These are phyloP conservation scores for Phlogophora meticulosa DNA, from an alignment of 2,888 invertebrate species.

Conservation along the genomic window DNA sequence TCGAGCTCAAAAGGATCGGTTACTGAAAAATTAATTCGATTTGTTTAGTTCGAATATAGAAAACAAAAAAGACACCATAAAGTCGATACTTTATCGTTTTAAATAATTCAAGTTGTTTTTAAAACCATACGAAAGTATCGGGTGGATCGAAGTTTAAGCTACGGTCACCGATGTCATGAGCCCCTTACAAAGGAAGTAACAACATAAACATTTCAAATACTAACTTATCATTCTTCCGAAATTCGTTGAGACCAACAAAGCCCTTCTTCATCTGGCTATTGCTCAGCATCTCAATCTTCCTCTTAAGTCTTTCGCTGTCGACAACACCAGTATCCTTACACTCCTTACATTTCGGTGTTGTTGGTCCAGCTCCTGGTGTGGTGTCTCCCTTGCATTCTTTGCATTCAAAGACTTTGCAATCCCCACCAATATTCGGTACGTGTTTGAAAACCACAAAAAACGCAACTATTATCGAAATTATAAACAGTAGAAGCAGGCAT, in stretches of 20 bases:
- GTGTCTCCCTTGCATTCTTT: slow-evolving; percentile 2
- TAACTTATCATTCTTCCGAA: slow-evolving; percentile 48
- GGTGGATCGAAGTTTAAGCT: no score
- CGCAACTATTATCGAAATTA: slow-evolving; percentile 70
- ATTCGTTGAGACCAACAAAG: slow-evolving; percentile 17
- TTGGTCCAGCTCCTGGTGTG: fast-evolving
- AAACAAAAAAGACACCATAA: no score
- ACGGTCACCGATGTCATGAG: no score
- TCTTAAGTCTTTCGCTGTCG: slow-evolving; percentile 63
- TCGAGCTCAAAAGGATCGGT: no score
- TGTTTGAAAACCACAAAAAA: slow-evolving; percentile 73
- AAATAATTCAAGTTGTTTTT: no score
- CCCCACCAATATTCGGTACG: slow-evolving; percentile 48
- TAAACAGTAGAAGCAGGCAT: slow-evolving; percentile 72
- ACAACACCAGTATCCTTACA: not conserved
- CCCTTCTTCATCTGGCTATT: slow-evolving; percentile 56
- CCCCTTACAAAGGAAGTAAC: no score
- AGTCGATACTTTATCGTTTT: no score
- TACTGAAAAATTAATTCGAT: no score
- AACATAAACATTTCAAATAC: no score
- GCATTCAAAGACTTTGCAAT: not conserved
- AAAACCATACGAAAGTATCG: no score
- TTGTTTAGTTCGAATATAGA: no score
- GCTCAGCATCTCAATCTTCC: slow-evolving; percentile 68
- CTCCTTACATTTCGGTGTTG: not conserved